Percentiles rank a stretch among this genome's conserved stretches.
Conservation (phyloP, 2,888 invertebrate species). For the Tenthredo livida region DNA sequence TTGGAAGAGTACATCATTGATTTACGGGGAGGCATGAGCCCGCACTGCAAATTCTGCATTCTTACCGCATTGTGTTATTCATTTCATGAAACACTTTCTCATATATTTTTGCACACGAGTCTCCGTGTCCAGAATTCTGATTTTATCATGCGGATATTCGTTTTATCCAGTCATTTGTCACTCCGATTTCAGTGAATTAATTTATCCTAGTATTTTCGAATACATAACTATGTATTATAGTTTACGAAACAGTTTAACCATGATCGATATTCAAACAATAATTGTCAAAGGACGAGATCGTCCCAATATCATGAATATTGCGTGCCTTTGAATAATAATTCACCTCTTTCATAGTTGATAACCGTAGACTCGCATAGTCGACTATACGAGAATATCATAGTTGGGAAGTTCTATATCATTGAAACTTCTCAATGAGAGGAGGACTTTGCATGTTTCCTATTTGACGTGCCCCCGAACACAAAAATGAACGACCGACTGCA, state of each 20-base stretch:
- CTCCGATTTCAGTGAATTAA: background rate
- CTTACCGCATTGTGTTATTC: background rate
- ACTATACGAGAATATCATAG: conserved; percentile 25
- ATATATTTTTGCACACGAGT: background rate
- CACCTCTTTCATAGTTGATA: conserved; percentile 12
- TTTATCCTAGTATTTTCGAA: background rate
- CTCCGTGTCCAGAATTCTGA: background rate
- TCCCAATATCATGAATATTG: conserved; percentile 36
- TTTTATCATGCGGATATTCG: background rate
- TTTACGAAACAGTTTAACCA: background rate
- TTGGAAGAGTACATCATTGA: conserved; percentile 32
- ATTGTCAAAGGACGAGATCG: background rate
- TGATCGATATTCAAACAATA: background rate
- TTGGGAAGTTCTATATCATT: background rate
- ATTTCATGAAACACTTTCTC: background rate
- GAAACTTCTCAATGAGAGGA: conserved; percentile 23
- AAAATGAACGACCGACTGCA: conserved; percentile 30
- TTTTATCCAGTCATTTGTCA: conserved; percentile 4
- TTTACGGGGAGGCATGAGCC: conserved; percentile 12
- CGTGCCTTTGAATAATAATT: conserved; percentile 37
- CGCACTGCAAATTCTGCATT: conserved; percentile 32
- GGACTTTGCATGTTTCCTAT: conserved; percentile 20
- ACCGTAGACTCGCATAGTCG: background rate
- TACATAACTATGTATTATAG: background rate
- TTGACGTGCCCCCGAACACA: background rate